Base-by-base conservation (phyloP, 2,113 vertebrate species). In the Chamaea fasciata region DNA sequence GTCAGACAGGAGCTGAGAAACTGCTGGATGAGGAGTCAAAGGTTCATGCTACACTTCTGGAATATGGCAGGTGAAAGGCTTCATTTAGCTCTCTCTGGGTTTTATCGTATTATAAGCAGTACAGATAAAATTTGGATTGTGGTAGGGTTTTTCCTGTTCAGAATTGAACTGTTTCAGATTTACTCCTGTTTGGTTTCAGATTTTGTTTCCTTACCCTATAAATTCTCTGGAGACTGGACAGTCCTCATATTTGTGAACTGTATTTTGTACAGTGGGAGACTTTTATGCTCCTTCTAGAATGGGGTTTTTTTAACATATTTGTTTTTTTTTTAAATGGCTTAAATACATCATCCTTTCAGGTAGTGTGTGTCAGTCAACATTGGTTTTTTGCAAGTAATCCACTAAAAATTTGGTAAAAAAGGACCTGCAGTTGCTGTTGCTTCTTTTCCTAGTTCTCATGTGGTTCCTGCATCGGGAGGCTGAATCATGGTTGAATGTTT, bases 1-100 rank as follows among this genome's bases (percentile, higher is more conserved):
- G 99, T 75, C 99, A 99, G 78, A 97, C 79, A 41, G 98, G 98
- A 67, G 98, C 99, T n/a, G 98, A 98, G 46, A 98, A 98, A 46
- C 97, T 99, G 81, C 92, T 98, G 7, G 99, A 99, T 41, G 99
- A 99, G 92, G 99, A 99, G 82, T 99, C 99, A n/a, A 98, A 98
- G 67, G 98, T 99, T 94, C 99, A 99, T 68, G 98, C 99, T 70
- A 99, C 99, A 0, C 98, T 99, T 84, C 75, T 99, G 96, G 99
- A 99, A 92, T 99, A 99, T 13, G 99, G 99, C 97, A 99, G 99
- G 99, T 99, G 96, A 94, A 91, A 70, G 37, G 37, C 76, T 93
- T 81, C 42, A 69, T 53, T 89, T 44, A 57, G n/a, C 16, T 71
- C 46, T 65, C 37, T 63, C 22, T 67, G 28, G n/a, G 7, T 5